Percentiles rank a stretch among this genome's conserved stretches.
Conservation (phyloP, 2,888 invertebrate species). For the Sminthurinus aureus region DNA sequence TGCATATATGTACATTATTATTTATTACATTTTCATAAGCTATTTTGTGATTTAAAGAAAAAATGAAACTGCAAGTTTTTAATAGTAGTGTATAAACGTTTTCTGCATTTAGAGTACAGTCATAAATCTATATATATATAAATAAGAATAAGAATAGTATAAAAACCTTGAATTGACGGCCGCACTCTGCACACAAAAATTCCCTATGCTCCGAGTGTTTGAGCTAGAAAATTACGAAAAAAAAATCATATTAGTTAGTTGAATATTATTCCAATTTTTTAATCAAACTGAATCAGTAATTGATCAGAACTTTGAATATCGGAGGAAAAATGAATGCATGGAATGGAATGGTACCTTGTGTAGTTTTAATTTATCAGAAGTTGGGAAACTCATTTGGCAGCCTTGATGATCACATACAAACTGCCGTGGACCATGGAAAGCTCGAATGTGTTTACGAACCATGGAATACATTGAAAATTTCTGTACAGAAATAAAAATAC, state of each 20-base stretch:
- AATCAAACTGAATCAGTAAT: slow-evolving; percentile 61
- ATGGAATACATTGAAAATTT: slow-evolving; percentile 74
- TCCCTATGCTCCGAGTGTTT: slow-evolving; percentile 70
- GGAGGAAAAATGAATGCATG: too few species aligned
- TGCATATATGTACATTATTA: too few species aligned
- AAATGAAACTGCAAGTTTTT: too few species aligned
- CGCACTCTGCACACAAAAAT: slow-evolving; percentile 77
- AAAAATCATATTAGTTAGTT: background rate
- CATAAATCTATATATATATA: too few species aligned
- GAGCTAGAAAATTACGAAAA: slow-evolving; percentile 64
- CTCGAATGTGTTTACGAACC: slow-evolving; percentile 76
- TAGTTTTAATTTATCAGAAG: slow-evolving; percentile 75
- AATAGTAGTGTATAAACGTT: too few species aligned
- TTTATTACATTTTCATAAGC: too few species aligned
- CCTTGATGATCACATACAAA: slow-evolving; percentile 70
- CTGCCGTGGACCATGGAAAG: slow-evolving; percentile 75
- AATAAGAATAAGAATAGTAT: too few species aligned
- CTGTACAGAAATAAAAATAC: slow-evolving; percentile 48
- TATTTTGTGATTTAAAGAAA: too few species aligned
- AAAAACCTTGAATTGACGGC: slow-evolving; percentile 79
- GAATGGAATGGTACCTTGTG: slow-evolving; percentile 68
- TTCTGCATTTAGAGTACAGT: too few species aligned
- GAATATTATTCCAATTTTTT: background rate
- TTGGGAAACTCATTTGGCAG: slow-evolving; percentile 75
- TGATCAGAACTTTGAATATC: slow-evolving; percentile 62